A percentile compares a stretch with the other conserved stretches of the same genome.
Evolutionary conservation across 2,113 vertebrate species (phyloP).

Genomic region (Chelonoidis abingdonii): DNA sequence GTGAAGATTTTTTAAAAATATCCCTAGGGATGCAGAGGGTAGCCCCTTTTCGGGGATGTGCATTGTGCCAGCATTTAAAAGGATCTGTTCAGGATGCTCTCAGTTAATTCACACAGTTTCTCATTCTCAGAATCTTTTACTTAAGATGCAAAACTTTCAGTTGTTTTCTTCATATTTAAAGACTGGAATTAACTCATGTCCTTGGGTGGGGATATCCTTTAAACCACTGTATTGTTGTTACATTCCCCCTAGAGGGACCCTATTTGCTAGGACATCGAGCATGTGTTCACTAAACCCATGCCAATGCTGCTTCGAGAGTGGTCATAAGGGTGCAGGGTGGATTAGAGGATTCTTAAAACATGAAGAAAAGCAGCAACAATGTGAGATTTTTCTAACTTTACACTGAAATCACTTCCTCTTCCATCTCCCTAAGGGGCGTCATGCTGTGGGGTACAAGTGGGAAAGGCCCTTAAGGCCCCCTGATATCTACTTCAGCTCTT

Average conservation of each 20-base stretch:
- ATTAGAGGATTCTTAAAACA: not conserved
- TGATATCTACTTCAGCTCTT: not conserved
- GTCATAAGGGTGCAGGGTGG: accelerated
- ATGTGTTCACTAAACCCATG: not conserved
- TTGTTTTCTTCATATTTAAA: slow-evolving; percentile 53
- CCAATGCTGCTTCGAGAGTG: not conserved
- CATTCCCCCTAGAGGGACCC: accelerated
- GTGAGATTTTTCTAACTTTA: not conserved
- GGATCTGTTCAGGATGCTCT: slow-evolving; percentile 52
- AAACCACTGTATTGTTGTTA: slow-evolving; percentile 6
- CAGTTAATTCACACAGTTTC: not conserved
- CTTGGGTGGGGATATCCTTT: slow-evolving; percentile 54
- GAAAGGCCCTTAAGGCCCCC: not conserved
- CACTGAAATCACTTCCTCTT: not conserved
- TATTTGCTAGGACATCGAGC: not conserved
- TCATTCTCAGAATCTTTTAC: slow-evolving; percentile 28
- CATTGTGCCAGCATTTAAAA: slow-evolving; percentile 40
- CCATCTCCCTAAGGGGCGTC: not conserved
- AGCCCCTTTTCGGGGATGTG: slow-evolving; percentile 1
- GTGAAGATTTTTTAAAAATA: not conserved
- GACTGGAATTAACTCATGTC: slow-evolving; percentile 44
- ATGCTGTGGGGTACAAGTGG: not conserved
- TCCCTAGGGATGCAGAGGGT: slow-evolving; percentile 1
- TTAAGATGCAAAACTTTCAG: slow-evolving; percentile 49
- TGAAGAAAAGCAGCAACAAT: not conserved